These are phyloP conservation scores for Eilema caniola DNA, from an alignment of 2,888 invertebrate genomes.

Conservation along the genomic window DNA sequence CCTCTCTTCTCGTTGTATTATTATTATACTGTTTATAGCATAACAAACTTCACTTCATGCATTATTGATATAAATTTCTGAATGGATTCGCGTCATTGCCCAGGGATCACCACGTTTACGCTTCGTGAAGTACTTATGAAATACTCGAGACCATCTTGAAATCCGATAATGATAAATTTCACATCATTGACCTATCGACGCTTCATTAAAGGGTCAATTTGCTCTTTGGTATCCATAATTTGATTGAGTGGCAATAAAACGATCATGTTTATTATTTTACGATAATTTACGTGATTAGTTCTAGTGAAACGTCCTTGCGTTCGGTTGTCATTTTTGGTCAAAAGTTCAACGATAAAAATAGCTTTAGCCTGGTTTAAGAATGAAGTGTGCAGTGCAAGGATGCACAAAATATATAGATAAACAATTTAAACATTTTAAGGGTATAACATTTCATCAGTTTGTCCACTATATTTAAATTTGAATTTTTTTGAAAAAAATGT, in stretches of 20 bases:
- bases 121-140: constrained; percentile 7
- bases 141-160: constrained; percentile 1
- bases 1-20: background rate
- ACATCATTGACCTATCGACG: background rate
- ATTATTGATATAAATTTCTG: constrained; percentile 10
- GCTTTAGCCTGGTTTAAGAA: no score
- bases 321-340: no score
- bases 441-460: no score
- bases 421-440: no score
- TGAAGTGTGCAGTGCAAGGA: no score
- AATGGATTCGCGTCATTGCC: constrained; percentile 1
- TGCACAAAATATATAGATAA: no score
- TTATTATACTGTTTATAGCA: background rate
- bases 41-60: background rate
- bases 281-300: background rate
- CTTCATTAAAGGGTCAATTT: constrained; percentile 9
- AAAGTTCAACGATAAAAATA: no score
- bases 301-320: no score
- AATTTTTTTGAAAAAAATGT: no score
- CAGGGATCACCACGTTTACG: constrained; percentile 6
- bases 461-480: no score
- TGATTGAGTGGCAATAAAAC: background rate
- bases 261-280: background rate
- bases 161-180: constrained; percentile 7
- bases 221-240: background rate